Evolutionary conservation across 2,797 vertebrate genomes (phyloP), one percentile per base, ranked within the genome.

Genomic region (Sebastiscus albofasciatus): DNA sequence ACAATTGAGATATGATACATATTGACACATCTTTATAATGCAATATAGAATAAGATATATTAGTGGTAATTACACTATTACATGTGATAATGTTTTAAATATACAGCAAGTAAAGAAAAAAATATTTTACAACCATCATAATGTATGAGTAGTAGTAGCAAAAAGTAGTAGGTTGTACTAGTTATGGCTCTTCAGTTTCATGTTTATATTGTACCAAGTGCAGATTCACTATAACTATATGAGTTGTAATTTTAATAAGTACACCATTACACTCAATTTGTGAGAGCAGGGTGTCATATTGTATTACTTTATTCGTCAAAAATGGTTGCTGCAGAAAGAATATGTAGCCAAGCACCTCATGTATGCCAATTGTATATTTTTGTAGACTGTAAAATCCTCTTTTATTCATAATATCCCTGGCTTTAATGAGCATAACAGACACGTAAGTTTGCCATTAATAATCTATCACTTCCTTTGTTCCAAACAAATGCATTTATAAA

Each of bases 381-480:
- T 46, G 8, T 31, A 8, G 26, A 46, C 33, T 29, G 36, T 27
- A 14, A 61, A 71, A 61, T 54, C 9, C n/a, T 36, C 27, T 34
- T 67, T 31, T 49, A 56, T 54, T 34, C 13, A 13, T 20, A 60
- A 60, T 72, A 52, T 33, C 12, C 59, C 20, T 4, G 6, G 5
- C 9, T 27, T 9, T n/a, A 22, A 65, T 26, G 14, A 69, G 11
- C 26, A 49, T 26, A 66, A 3, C 22, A 46, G 46, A n/a, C 29
- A 7, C 27, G 22, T 26, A 10, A 7, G 8, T 84, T 77, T 73
- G 26, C 70, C 24, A 46, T 61, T 64, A 58, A 62, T 60, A 60
- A 70, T 87, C 70, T 8, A 52, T 65, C 20, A 61, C 54, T 61
- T 22, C 20, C 69, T 75, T 77, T 64, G 46, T 66, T 75, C 39